Conservation (phyloP, 2,797 vertebrate genomes). For the Cichlasoma orientale region DNA sequence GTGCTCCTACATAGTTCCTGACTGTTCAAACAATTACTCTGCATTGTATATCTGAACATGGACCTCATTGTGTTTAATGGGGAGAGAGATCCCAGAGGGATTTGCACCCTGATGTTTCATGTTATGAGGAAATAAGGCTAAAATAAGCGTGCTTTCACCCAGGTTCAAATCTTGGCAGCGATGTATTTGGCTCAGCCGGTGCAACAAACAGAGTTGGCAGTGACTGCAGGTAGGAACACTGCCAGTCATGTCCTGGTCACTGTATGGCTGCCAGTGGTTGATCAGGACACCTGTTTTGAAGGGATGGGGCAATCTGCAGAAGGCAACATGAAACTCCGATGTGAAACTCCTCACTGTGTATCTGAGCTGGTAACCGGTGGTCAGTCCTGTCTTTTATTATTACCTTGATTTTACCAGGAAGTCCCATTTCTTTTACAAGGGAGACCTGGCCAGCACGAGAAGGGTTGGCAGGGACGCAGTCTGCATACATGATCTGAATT, state of each 20-base stretch:
- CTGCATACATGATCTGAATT: not conserved
- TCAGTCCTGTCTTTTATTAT: not conserved
- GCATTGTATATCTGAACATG: not conserved
- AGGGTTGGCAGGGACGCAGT: not conserved
- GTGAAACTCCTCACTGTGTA: constrained; percentile 8
- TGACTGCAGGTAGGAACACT: constrained; percentile 2
- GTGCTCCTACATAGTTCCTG: not conserved
- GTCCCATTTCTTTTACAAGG: too few species aligned
- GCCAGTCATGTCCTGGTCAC: constrained; percentile 24
- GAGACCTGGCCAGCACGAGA: not conserved
- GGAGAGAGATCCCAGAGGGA: not conserved
- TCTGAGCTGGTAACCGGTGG: constrained; percentile 18
- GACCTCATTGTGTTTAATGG: not conserved
- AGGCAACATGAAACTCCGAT: constrained; percentile 8
- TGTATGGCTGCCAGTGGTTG: constrained; percentile 37
- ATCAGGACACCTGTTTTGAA: constrained; percentile 20
- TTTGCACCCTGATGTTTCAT: not conserved
- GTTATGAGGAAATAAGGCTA: constrained; percentile 25
- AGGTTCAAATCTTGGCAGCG: constrained; percentile 24
- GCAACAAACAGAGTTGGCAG: constrained; percentile 47
- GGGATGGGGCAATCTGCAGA: constrained; percentile 13
- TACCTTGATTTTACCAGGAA: too few species aligned
- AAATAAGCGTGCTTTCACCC: constrained; percentile 17
- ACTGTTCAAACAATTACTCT: not conserved
- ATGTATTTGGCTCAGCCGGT: constrained; percentile 14